These are phyloP conservation scores for Python bivittatus DNA, from an alignment of 2,113 vertebrate genomes.

Conservation along the genomic window DNA sequence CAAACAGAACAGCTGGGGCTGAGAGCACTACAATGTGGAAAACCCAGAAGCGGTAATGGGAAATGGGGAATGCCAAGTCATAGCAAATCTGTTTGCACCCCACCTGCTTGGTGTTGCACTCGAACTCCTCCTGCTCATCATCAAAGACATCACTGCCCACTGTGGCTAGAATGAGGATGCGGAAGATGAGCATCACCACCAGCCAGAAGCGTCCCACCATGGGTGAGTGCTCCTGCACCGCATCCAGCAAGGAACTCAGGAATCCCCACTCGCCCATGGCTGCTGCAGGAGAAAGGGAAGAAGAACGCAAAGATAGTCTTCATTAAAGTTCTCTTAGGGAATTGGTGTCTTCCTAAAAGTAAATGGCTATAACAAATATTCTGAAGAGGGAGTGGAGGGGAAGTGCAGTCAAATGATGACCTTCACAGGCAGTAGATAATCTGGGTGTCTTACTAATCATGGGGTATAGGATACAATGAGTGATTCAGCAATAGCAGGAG, in stretches of 20 bases:
- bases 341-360: background rate
- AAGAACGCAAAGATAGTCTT: background rate
- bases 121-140: conserved; percentile 89
- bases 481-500: background rate
- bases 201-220: conserved; percentile 93
- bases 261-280: conserved; percentile 90
- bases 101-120: conserved; percentile 90
- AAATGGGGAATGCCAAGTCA: conserved; percentile 89
- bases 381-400: background rate
- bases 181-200: conserved; percentile 88
- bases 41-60: conserved; percentile 94
- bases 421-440: background rate
- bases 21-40: conserved; percentile 92
- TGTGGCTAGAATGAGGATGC: conserved; percentile 89
- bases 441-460: background rate
- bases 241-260: conserved; percentile 81
- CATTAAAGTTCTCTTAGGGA: too few relatives aligned
- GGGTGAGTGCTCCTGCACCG: conserved; percentile 85
- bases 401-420: background rate
- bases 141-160: conserved; percentile 90
- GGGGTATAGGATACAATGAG: background rate
- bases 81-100: conserved; percentile 93
- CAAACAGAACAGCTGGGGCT: conserved; percentile 84
- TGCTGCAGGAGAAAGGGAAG: background rate
- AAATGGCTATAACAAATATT: background rate